Evolutionary conservation across 2,113 vertebrate species (phyloP).

Genomic region (Hiodon alosoides): DNA sequence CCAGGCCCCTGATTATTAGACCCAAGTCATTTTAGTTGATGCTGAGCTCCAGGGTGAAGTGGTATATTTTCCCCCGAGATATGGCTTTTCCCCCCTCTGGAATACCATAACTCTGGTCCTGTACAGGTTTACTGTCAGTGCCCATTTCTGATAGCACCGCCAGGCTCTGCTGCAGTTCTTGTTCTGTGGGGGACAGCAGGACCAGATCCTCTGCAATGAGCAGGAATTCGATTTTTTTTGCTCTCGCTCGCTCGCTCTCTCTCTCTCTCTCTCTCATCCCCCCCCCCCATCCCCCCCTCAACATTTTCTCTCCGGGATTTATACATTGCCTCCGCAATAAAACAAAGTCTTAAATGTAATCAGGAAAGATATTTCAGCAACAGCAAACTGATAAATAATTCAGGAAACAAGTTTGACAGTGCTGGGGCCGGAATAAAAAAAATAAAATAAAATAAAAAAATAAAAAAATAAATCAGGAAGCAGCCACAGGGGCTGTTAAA

Average conservation of each 20-base stretch:
- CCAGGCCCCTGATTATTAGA: too few relatives aligned
- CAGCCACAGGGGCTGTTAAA: constrained; percentile 26
- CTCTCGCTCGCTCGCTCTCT: background rate
- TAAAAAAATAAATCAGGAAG: constrained; percentile 2
- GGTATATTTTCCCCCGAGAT: too few relatives aligned
- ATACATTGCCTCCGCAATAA: constrained; percentile 54
- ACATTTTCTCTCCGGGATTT: constrained; percentile 41
- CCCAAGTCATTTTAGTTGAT: too few relatives aligned
- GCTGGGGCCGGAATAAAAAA: constrained; percentile 17
- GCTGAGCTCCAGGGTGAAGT: too few relatives aligned
- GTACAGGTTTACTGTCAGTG: too few relatives aligned
- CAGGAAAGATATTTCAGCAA: constrained; percentile 58
- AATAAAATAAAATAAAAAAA: background rate
- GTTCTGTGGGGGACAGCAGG: too few relatives aligned
- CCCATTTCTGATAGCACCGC: too few relatives aligned
- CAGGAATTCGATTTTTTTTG: too few relatives aligned
- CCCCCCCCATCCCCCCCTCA: constrained; percentile 19
- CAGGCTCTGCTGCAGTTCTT: too few relatives aligned
- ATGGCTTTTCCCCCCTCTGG: too few relatives aligned
- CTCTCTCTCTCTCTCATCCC: background rate
- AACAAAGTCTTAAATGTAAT: constrained; percentile 61
- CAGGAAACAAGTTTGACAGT: constrained; percentile 50
- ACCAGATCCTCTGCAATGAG: too few relatives aligned
- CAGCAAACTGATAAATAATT: constrained; percentile 65
- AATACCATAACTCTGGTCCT: too few relatives aligned